These are phyloP conservation scores for Dysmachus trigonus DNA, from an alignment of 2,888 invertebrate species.

Conservation along the genomic window DNA sequence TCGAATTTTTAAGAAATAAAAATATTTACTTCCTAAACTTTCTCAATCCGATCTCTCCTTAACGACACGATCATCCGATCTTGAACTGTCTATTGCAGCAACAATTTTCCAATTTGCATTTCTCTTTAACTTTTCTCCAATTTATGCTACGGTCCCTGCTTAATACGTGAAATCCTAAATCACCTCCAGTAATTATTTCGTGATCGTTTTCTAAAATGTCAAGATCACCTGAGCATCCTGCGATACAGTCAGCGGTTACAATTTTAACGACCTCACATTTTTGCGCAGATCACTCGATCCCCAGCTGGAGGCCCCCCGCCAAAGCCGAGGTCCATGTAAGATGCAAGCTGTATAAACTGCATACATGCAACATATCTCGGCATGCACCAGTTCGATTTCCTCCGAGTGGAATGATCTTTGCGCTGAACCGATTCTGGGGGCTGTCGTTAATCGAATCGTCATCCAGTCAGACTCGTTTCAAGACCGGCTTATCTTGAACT, in stretches of 20 bases:
- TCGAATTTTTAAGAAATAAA: not conserved
- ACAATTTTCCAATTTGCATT: not conserved
- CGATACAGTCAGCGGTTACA: not conserved
- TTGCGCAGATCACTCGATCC: not conserved
- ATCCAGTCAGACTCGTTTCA: conserved; percentile 2
- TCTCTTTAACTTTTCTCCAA: not conserved
- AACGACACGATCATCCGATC: not conserved
- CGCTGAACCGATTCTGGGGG: not conserved
- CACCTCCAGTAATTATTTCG: not conserved
- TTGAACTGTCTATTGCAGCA: not conserved
- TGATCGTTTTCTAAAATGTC: not conserved
- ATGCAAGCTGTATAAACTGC: not conserved
- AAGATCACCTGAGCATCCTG: not conserved
- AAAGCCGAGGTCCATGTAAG: not conserved
- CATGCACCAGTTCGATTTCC: not conserved
- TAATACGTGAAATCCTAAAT: not conserved
- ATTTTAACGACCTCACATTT: not conserved
- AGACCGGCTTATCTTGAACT: conserved; percentile 2
- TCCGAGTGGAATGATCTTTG: not conserved
- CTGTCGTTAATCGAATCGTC: not conserved
- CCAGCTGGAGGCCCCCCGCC: not conserved
- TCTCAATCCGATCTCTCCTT: not conserved
- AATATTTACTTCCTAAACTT: not conserved
- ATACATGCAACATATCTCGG: not conserved
- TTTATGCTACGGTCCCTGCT: not conserved